Percentiles rank a stretch among this genome's conserved stretches.
These are phyloP conservation scores for Sipha maydis DNA, from an alignment of 2,888 invertebrate species.

Conservation along the genomic window DNA sequence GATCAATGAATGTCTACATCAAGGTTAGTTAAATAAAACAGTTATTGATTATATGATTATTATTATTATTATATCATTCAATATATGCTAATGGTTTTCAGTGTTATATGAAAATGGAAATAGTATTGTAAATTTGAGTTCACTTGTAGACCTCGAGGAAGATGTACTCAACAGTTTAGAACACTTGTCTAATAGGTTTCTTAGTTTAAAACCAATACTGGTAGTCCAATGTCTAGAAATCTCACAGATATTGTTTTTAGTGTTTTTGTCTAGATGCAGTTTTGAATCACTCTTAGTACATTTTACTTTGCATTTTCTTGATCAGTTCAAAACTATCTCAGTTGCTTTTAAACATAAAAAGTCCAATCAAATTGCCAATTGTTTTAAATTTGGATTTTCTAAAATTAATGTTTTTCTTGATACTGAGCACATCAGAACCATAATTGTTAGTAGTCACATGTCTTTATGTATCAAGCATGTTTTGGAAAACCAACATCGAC, in stretches of 20 bases:
- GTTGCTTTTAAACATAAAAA: slow-evolving; percentile 29
- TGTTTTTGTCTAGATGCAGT: slow-evolving; percentile 34
- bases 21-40: slow-evolving; percentile 14
- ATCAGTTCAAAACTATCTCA: slow-evolving; percentile 26
- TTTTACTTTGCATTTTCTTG: slow-evolving; percentile 21
- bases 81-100: slow-evolving; percentile 17
- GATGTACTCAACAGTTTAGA: slow-evolving; percentile 40
- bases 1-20: slow-evolving; percentile 28
- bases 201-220: slow-evolving; percentile 36
- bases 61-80: background rate
- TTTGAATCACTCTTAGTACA: background rate
- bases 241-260: slow-evolving; percentile 25
- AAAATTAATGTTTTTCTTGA: slow-evolving; percentile 40
- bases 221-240: slow-evolving; percentile 56
- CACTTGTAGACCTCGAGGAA: slow-evolving; percentile 31
- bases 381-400: slow-evolving; percentile 53
- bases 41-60: background rate
- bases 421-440: background rate
- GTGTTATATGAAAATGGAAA: slow-evolving; percentile 41
- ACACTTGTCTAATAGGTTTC: slow-evolving; percentile 25
- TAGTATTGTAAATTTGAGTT: slow-evolving; percentile 31
- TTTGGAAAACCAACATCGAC: slow-evolving; percentile 43
- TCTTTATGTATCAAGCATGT: slow-evolving; percentile 11
- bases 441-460: slow-evolving; percentile 15
- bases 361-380: background rate